These are phyloP conservation scores for Pseudococcus viburni DNA, from an alignment of 2,888 invertebrate species.

Conservation along the genomic window DNA sequence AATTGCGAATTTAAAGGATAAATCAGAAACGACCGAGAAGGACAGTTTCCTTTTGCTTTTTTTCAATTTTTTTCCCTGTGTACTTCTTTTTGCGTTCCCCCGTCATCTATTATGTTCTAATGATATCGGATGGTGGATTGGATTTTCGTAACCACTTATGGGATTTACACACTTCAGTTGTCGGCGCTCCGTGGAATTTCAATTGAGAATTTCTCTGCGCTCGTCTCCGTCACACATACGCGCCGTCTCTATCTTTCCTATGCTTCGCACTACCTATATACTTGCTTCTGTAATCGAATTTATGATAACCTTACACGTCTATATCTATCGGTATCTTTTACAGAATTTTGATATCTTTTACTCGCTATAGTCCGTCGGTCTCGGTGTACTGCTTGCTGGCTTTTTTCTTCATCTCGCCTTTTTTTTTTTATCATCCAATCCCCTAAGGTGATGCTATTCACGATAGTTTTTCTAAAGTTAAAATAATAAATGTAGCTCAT, in stretches of 20 bases:
- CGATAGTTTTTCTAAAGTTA: conserved; percentile 48
- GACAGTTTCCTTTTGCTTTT: conserved; percentile 63
- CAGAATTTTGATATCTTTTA: conserved; percentile 64
- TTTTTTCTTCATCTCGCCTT: not conserved
- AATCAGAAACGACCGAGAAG: conserved; percentile 60
- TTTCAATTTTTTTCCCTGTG: conserved; percentile 61
- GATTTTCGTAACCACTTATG: conserved; percentile 66
- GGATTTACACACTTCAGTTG: conserved; percentile 66
- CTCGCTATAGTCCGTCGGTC: not conserved
- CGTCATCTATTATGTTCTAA: conserved; percentile 62
- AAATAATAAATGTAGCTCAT: conserved; percentile 50
- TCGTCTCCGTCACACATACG: not conserved
- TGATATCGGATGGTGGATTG: conserved; percentile 66
- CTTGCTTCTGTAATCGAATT: conserved; percentile 64
- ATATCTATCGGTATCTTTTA: conserved; percentile 65
- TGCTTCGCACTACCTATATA: not conserved
- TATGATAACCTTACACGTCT: conserved; percentile 66
- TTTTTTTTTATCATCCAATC: conserved; percentile 34
- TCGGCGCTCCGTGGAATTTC: conserved; percentile 64
- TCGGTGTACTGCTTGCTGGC: not conserved
- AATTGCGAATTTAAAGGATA: conserved; percentile 65
- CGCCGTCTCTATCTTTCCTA: not conserved
- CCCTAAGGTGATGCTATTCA: conserved; percentile 61
- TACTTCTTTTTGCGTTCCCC: conserved; percentile 3
- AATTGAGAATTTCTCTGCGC: conserved; percentile 61